Evolutionary conservation across 2,113 vertebrate species (phyloP).

Genomic region (Piliocolobus tephrosceles): DNA sequence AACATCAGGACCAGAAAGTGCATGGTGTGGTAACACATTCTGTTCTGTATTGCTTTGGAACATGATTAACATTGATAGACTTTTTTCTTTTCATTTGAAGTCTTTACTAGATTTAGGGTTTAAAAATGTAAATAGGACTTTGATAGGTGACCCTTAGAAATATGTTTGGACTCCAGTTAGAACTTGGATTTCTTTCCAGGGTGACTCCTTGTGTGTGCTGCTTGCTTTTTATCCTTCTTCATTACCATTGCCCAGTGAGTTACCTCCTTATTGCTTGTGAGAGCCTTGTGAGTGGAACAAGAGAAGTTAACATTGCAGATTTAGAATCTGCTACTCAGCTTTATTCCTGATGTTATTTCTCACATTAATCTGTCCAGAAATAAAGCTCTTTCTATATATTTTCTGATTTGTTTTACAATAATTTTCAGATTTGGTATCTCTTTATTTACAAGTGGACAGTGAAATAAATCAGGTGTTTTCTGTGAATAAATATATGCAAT

Average conservation of each 20-base stretch:
- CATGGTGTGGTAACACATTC: neutral
- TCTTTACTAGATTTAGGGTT: neutral
- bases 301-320: neutral
- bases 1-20: neutral
- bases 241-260: neutral
- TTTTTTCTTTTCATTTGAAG: neutral
- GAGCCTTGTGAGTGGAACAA: neutral
- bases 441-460: slow-evolving; percentile 46
- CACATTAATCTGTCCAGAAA: slow-evolving; percentile 46
- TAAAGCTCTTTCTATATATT: neutral
- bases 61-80: neutral
- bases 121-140: neutral
- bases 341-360: neutral
- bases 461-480: slow-evolving; percentile 53
- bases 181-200: neutral
- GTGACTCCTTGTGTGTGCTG: neutral
- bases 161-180: neutral
- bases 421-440: slow-evolving; percentile 48
- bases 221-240: neutral
- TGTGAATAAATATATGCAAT: slow-evolving; percentile 32
- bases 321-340: neutral
- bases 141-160: neutral
- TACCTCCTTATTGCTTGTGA: neutral
- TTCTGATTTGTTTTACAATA: slow-evolving; percentile 20
- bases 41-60: neutral